These are phyloP conservation scores for Channa maculata DNA, from an alignment of 2,113 vertebrate genomes.

Conservation along the genomic window DNA sequence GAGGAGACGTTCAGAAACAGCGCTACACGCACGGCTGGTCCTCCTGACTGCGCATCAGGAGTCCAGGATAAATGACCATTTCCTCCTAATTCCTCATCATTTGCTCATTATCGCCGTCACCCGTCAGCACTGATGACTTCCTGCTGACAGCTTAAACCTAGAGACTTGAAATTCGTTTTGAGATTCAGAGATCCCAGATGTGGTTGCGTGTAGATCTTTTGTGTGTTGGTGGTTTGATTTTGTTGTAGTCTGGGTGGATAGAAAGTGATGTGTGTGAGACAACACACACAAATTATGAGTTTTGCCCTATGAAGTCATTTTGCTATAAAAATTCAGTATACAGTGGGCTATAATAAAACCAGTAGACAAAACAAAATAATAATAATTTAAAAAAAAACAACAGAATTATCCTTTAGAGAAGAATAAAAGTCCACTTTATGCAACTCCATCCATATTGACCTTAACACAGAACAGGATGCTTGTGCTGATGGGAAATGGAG, in stretches of 20 bases:
- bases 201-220: constrained; percentile 25
- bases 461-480: neutral
- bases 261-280: neutral
- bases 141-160: neutral
- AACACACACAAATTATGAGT: constrained; percentile 13
- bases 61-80: constrained; percentile 56
- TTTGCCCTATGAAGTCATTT: neutral
- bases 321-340: neutral
- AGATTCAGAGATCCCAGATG: constrained; percentile 43
- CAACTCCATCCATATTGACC: neutral
- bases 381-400: too few species aligned
- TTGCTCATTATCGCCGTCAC: constrained; percentile 11
- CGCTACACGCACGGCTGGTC: constrained; percentile 69
- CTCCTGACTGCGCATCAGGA: constrained; percentile 78
- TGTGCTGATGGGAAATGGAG: neutral
- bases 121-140: constrained; percentile 6
- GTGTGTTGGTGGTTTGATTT: constrained; percentile 13
- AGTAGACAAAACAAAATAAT: too few species aligned
- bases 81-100: constrained; percentile 42
- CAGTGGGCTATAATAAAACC: too few species aligned
- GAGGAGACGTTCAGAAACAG: constrained; percentile 74
- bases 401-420: too few species aligned
- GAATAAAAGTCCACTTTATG: too few species aligned
- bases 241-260: constrained; percentile 25
- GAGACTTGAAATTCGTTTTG: neutral